Evolutionary conservation across 1,140 invertebrate genomes (phyloP).

Genomic region (Drosophila carrolli): DNA sequence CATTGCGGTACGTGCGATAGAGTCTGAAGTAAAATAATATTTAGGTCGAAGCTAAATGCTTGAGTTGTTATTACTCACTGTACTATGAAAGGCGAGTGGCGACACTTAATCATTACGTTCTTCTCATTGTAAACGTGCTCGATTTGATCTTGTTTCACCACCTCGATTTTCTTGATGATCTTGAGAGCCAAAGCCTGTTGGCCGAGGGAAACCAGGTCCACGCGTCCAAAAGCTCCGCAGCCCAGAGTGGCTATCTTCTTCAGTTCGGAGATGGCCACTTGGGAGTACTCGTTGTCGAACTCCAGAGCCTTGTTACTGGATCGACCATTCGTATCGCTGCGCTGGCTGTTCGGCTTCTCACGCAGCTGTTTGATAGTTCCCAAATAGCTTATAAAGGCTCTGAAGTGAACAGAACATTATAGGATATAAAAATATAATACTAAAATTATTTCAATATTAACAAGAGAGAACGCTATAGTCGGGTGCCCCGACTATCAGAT

Average conservation of each 20-base stretch:
- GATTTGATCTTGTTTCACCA: constrained; percentile 96
- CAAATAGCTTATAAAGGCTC: constrained; percentile 86
- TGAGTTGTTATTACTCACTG: constrained; percentile 86
- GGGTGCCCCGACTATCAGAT: too few species aligned
- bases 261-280: constrained; percentile 91
- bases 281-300: constrained; percentile 87
- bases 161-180: constrained; percentile 95
- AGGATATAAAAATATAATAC: too few species aligned
- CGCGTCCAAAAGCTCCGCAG: constrained; percentile 96
- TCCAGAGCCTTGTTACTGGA: constrained; percentile 59
- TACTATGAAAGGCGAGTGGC: constrained; percentile 91
- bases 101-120: constrained; percentile 93
- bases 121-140: constrained; percentile 97
- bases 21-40: constrained; percentile 87
- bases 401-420: constrained; percentile 31
- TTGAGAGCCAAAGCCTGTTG: constrained; percentile 94
- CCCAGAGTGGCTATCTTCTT: constrained; percentile 94
- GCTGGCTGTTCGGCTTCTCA: constrained; percentile 52
- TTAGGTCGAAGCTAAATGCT: neutral
- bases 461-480: too few species aligned
- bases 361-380: constrained; percentile 84
- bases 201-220: constrained; percentile 91
- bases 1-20: constrained; percentile 97
- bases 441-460: too few species aligned
- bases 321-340: constrained; percentile 21